Evolutionary conservation across 2,888 invertebrate species (phyloP), one percentile per base, ranked within the genome.

Genomic region (Calameuta filiformis): DNA sequence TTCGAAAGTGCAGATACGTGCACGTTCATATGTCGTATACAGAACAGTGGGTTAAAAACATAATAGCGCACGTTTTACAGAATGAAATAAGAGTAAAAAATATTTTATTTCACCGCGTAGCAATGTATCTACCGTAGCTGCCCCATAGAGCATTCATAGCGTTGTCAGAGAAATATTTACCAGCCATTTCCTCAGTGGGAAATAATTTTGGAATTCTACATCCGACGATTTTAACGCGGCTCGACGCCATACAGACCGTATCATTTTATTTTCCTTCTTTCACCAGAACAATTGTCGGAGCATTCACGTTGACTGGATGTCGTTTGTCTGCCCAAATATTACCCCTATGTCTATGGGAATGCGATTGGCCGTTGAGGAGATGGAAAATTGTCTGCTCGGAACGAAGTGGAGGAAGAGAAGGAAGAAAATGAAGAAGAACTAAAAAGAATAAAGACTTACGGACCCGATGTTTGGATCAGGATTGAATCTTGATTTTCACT

Each of bases 381-480:
- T 23, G 23, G 56, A 56, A 56, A 23, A 23, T 9, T 56, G 40
- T 6, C 40, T 56, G 56, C 2, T 1, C 9, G 56, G 15, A 40
- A 15, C 15, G 15, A 40, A 56, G 23, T 23, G 23, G 9, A 23
- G 40, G 2, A 56, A 79, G 77, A 68, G 68, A 35, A 73, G n/a
- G 4, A 71, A 73, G 68, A 40, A 31, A 34, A 69, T 30, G 30
- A 56, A 40, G 69, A n/a, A 68, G 33, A 80, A 79, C 82, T 84
- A 1, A 40, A 56, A 23, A 56, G 9, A 23, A 56, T 23, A 2
- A 56, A 9, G 12, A 34, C 31, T 2, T 31, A 71, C 11, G 12
- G 1, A 71, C 11, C 15, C 31, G 33, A 71, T 31, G 31, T 31
- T 34, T 34, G 71, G 69, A 71, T 31, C 12, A 12, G 30, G 15